Percentiles rank a stretch among this genome's conserved stretches.
These are phyloP conservation scores for Brachyptera putata DNA, from an alignment of 2,888 invertebrate genomes.

Conservation along the genomic window DNA sequence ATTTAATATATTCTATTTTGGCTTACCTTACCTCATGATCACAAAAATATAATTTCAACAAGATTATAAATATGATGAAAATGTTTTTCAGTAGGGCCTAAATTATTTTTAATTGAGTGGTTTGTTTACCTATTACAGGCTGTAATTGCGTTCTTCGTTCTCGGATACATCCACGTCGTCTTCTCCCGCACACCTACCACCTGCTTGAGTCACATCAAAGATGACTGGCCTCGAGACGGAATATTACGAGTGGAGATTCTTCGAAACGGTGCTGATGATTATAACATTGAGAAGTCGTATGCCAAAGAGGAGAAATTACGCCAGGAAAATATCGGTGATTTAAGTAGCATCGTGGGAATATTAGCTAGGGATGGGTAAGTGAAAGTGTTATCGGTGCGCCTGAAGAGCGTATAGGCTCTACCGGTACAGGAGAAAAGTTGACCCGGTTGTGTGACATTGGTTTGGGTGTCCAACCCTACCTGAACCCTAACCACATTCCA, in stretches of 20 bases:
- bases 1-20: too few relatives aligned
- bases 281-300: conserved; percentile 76
- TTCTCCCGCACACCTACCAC: conserved; percentile 91
- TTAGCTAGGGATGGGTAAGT: conserved; percentile 62
- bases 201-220: conserved; percentile 83
- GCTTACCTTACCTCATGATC: too few relatives aligned
- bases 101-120: too few relatives aligned
- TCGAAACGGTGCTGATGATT: conserved; percentile 64
- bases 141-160: conserved; percentile 77
- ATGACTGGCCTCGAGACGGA: conserved; percentile 93
- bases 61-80: not conserved
- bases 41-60: not conserved
- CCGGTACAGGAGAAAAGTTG: conserved; percentile 13
- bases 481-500: too few relatives aligned
- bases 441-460: too few relatives aligned
- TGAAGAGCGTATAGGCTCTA: too few relatives aligned
- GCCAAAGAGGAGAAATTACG: conserved; percentile 72
- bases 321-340: conserved; percentile 59
- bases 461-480: too few relatives aligned
- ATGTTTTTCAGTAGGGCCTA: not conserved
- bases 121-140: too few relatives aligned
- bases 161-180: conserved; percentile 92
- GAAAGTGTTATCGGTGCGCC: conserved; percentile 12
- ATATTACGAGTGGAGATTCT: conserved; percentile 88
- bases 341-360: conserved; percentile 58